phyloP scores from a whole-genome alignment of 1,140 invertebrate genomes.

The Calycopis cecrops region DNA sequence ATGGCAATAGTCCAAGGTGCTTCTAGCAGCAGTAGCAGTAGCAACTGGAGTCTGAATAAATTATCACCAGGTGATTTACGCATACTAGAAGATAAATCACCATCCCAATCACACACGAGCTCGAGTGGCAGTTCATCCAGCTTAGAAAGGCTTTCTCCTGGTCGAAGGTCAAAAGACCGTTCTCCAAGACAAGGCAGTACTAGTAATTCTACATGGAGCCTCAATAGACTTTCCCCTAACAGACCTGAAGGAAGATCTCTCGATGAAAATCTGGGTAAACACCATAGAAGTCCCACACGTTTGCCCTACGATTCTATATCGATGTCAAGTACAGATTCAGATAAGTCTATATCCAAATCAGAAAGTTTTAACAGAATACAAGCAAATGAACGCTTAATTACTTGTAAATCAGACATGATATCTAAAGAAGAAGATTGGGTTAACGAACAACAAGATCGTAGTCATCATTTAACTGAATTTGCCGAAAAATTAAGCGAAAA shows the following conservation, averaged over 20 bases:
- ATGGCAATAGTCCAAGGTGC: slow-evolving; percentile 67
- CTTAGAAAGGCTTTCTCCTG: slow-evolving; percentile 68
- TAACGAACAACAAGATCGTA: slow-evolving; percentile 79
- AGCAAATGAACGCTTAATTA: slow-evolving; percentile 67
- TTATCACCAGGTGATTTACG: slow-evolving; percentile 72
- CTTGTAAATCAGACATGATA: slow-evolving; percentile 71
- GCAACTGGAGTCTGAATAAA: slow-evolving; percentile 74
- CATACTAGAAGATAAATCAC: slow-evolving; percentile 73
- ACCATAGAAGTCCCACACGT: slow-evolving; percentile 66
- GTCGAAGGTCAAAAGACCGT: slow-evolving; percentile 69
- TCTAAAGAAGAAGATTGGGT: slow-evolving; percentile 71
- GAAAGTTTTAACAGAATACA: slow-evolving; percentile 71
- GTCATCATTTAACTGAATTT: slow-evolving; percentile 83
- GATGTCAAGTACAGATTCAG: slow-evolving; percentile 70
- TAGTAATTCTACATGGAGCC: slow-evolving; percentile 72
- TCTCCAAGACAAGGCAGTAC: slow-evolving; percentile 72
- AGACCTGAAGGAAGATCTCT: slow-evolving; percentile 67
- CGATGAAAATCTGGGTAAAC: slow-evolving; percentile 66
- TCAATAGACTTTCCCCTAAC: slow-evolving; percentile 69
- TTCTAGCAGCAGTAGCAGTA: slow-evolving; percentile 70
- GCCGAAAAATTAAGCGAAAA: slow-evolving; percentile 85
- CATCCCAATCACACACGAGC: slow-evolving; percentile 70
- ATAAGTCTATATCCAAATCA: slow-evolving; percentile 72
- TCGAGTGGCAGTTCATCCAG: slow-evolving; percentile 73
- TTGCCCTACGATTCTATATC: slow-evolving; percentile 70